These are phyloP conservation scores for Paradoxurus hermaphroditus DNA, from an alignment of 2,113 vertebrate species.

Conservation along the genomic window DNA sequence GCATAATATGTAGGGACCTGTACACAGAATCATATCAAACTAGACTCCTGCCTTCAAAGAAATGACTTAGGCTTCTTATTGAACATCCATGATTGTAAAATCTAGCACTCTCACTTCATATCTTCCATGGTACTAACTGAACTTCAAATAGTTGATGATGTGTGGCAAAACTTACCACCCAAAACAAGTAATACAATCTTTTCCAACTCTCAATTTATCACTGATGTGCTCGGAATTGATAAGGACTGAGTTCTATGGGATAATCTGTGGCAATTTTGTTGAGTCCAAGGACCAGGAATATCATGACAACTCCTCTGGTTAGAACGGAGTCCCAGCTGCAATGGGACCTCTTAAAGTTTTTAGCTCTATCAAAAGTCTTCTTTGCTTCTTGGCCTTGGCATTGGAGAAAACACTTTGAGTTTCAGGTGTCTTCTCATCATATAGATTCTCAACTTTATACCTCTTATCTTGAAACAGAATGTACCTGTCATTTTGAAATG, in stretches of 20 bases:
- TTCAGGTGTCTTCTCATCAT: not conserved
- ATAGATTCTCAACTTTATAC: not conserved
- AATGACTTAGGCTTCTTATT: not conserved
- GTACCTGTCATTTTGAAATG: not conserved
- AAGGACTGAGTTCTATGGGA: not conserved
- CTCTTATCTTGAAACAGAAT: not conserved
- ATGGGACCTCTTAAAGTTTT: not conserved
- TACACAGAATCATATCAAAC: not conserved
- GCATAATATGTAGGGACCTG: not conserved
- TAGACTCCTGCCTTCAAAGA: not conserved
- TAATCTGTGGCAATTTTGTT: not conserved
- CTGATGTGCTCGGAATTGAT: not conserved
- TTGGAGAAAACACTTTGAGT: constrained; percentile 1
- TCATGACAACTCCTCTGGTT: not conserved
- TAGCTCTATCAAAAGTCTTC: not conserved
- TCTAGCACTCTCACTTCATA: not conserved
- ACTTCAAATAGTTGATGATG: not conserved
- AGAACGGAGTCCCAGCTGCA: not conserved
- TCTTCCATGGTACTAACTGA: not conserved
- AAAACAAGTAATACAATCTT: not conserved
- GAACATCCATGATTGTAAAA: not conserved
- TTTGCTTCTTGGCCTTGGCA: not conserved
- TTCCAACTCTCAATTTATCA: not conserved
- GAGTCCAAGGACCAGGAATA: not conserved
- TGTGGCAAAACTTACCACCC: not conserved